Base-by-base conservation (phyloP, 2,888 invertebrate genomes). In the Heliconius ismenius region DNA sequence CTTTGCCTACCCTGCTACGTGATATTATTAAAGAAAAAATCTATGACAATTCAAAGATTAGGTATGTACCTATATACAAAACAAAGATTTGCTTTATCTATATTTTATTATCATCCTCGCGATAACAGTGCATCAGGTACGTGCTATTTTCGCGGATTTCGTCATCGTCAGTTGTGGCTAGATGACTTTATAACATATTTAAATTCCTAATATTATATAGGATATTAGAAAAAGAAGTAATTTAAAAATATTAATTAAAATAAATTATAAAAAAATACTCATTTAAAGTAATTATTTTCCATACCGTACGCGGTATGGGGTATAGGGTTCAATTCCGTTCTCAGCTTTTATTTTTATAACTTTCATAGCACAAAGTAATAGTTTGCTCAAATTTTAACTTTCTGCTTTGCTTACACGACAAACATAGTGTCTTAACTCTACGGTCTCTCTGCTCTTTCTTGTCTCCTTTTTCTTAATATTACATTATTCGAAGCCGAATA, bases 101-200 rank as follows among this genome's bases (percentile, higher is more conserved):
- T 39, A 11, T 36, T 54, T 18, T 74, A 73, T 63, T 77, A 79
- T 77, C 76, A 70, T 68, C 28, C 9, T 7, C 21, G 64, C 60
- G 79, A 78, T 78, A 78, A 74, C 54, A 67, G 72, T 79, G 79
- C 78, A 79, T 75, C 68, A 54, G 68, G n/a, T 67, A 65, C 64
- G 32, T 64, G 72, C 73, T 79, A 78, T 78, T 78, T 79, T 75
- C n/a, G 75, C 43, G 15, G 54, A 43, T 28, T 69, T 43, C 79
- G 79, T 78, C 79, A 78, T 60, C 72, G 24, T 43, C 39, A 43
- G 1, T 65, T 39, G 26, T 24, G 7, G 24, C 6, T 24, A 36
- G 32, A 15, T 62, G 26, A 6, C 26, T 6, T 15, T 24, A 15
- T 26, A 13, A 13, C 11, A 62, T 39, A 15, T 67, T 24, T 6